Base-by-base conservation (phyloP, 53 echinoderm and acorn worm genomes). In the Patiria pectinifera region DNA sequence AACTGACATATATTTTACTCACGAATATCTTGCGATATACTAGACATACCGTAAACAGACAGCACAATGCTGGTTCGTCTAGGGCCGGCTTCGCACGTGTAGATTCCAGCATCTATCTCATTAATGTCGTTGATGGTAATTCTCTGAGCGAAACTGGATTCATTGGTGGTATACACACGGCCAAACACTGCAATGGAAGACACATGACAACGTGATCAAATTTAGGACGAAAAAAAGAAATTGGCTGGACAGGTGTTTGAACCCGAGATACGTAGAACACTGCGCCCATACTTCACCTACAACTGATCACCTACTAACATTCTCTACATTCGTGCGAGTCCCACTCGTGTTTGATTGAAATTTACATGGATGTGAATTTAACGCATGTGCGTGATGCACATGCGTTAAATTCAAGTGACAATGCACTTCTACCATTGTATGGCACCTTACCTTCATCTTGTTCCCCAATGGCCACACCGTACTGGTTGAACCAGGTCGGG, bases 1-100 rank as follows among this genome's bases (percentile, higher is more conserved):
- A 26, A 22, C 43, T 11, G 0, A 69, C 9, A 18, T 3, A 19
- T 18, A 63, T n/a, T 61, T 45, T 53, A 6, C 53, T 53, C 53
- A 53, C 1, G 35, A 35, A 35, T 35, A 35, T 53, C 8, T 53
- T 53, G 53, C 6, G 18, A 44, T n/a, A 69, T 85, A 0, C 43
- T 74, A n/a, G 16, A 91, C 92, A 92, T 87, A 97, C 97, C 94
- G 53, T 80, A 95, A 44, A 96, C 94, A 85, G 89, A 91, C 69
- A 97, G 91, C 4, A 96, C 77, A 48, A 96, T 79, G 15, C 93
- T 94, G 62, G 95, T 93, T 91, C 83, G 87, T 78, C 92, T 93
- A 0, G 95, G 96, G 58, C 94, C 95, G 82, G 96, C 95, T 60
- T 92, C 94, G 82, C 97, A 97, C 18, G 96, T 96, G 85, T 96